Conservation (phyloP, 2,113 vertebrate genomes). For the Nipponia nippon region DNA sequence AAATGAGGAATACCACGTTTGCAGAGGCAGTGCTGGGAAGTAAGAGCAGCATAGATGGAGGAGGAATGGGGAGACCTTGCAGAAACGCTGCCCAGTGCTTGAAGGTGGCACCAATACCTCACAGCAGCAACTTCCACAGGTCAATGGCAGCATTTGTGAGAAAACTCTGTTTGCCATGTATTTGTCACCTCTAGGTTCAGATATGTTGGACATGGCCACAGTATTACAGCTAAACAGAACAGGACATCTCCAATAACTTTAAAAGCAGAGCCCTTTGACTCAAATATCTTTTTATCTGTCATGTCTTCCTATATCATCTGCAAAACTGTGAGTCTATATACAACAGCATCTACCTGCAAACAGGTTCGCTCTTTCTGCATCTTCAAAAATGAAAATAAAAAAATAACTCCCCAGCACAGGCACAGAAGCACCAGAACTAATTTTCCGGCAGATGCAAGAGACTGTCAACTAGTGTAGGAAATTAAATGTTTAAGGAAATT, state of each 20-base stretch:
- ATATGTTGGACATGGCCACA: background rate
- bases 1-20: background rate
- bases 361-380: background rate
- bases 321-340: background rate
- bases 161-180: background rate
- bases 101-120: background rate
- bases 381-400: background rate
- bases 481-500: slow-evolving; percentile 66
- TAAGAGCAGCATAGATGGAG: background rate
- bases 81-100: background rate
- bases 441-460: slow-evolving; percentile 47
- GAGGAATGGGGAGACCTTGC: background rate
- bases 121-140: background rate
- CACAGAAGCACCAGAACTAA: slow-evolving; percentile 47
- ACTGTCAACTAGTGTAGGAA: slow-evolving; percentile 46
- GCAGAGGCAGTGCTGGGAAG: background rate
- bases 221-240: background rate
- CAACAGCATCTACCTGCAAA: background rate
- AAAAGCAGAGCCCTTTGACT: background rate
- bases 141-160: background rate
- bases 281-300: background rate
- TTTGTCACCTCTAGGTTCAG: background rate
- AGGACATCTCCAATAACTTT: background rate
- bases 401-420: background rate
- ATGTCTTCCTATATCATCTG: background rate